Evolutionary conservation across 2,888 invertebrate species (phyloP).

Genomic region (Palloptera scutellata): DNA sequence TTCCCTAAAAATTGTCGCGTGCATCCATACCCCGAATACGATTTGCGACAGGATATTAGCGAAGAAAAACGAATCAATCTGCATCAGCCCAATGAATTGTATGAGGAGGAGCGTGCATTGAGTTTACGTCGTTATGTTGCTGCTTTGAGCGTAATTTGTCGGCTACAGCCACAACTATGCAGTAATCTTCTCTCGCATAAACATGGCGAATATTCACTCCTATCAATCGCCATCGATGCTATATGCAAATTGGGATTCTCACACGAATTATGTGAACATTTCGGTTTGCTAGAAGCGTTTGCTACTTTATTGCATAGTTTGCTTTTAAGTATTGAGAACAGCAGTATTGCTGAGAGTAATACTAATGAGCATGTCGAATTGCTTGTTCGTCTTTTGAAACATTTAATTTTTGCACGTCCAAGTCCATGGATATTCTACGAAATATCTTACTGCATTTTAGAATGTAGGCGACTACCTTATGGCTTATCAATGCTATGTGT

Average conservation of each 20-base stretch:
- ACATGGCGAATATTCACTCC: slow-evolving; percentile 48
- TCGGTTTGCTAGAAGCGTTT: slow-evolving; percentile 54
- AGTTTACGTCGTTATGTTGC: slow-evolving; percentile 56
- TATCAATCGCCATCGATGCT: slow-evolving; percentile 53
- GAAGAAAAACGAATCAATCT: slow-evolving; percentile 30
- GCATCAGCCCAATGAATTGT: slow-evolving; percentile 46
- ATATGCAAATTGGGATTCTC: slow-evolving; percentile 55
- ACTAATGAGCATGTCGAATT: slow-evolving; percentile 38
- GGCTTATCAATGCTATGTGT: slow-evolving; percentile 46
- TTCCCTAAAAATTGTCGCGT: slow-evolving; percentile 50
- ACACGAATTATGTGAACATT: slow-evolving; percentile 53
- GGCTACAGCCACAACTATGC: slow-evolving; percentile 40
- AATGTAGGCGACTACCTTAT: slow-evolving; percentile 38
- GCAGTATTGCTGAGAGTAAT: slow-evolving; percentile 9
- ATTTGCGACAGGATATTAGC: slow-evolving; percentile 39
- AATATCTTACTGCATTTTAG: slow-evolving; percentile 48
- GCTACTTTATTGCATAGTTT: slow-evolving; percentile 48
- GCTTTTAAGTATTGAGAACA: slow-evolving; percentile 33
- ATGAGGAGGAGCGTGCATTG: slow-evolving; percentile 48
- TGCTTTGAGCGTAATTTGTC: slow-evolving; percentile 51
- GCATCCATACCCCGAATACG: slow-evolving; percentile 51
- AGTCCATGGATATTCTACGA: slow-evolving; percentile 54
- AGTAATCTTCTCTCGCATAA: slow-evolving; percentile 43
- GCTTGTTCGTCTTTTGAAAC: slow-evolving; percentile 52
- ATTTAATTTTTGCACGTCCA: slow-evolving; percentile 55